phyloP scores from a whole-genome alignment of 2,888 invertebrate genomes.

The Halictus ligatus region DNA sequence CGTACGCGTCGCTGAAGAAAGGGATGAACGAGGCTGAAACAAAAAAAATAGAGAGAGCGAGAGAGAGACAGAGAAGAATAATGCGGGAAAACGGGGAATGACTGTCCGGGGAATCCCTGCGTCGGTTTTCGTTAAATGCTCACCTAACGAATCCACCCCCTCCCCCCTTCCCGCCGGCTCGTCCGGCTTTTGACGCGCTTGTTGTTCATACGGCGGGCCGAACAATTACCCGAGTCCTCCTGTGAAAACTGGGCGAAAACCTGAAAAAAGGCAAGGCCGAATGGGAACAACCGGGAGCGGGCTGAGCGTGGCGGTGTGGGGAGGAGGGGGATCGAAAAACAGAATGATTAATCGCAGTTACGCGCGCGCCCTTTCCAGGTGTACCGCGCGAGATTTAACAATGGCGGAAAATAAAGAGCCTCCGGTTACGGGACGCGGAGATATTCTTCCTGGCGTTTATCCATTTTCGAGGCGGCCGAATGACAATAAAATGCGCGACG shows the following conservation, averaged over 20 bases:
- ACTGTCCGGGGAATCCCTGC: constrained; percentile 41
- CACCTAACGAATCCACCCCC: constrained; percentile 74
- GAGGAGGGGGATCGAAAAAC: constrained; percentile 59
- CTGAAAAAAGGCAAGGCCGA: constrained; percentile 34
- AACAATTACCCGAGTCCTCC: constrained; percentile 75
- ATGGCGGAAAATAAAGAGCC: constrained; percentile 71
- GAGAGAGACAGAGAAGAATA: not conserved
- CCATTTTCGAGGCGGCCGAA: constrained; percentile 59
- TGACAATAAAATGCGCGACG: constrained; percentile 59
- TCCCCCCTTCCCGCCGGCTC: constrained; percentile 21
- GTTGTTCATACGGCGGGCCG: constrained; percentile 70
- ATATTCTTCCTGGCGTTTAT: constrained; percentile 69
- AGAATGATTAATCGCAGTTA: constrained; percentile 72
- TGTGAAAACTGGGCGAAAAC: constrained; percentile 64
- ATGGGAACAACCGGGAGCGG: constrained; percentile 3
- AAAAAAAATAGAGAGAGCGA: not conserved
- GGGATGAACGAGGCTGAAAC: constrained; percentile 5
- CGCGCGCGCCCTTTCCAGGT: constrained; percentile 59
- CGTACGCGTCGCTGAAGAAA: constrained; percentile 28
- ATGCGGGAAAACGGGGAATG: not conserved
- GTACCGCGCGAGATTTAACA: constrained; percentile 69
- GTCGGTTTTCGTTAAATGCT: constrained; percentile 73
- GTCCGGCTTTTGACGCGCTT: constrained; percentile 75
- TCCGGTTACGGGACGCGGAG: constrained; percentile 60
- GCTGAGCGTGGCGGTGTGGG: not conserved